Percentiles rank a stretch among this genome's conserved stretches.
phyloP scores from a whole-genome alignment of 2,797 vertebrate genomes.

The Gadopsis marmoratus region DNA sequence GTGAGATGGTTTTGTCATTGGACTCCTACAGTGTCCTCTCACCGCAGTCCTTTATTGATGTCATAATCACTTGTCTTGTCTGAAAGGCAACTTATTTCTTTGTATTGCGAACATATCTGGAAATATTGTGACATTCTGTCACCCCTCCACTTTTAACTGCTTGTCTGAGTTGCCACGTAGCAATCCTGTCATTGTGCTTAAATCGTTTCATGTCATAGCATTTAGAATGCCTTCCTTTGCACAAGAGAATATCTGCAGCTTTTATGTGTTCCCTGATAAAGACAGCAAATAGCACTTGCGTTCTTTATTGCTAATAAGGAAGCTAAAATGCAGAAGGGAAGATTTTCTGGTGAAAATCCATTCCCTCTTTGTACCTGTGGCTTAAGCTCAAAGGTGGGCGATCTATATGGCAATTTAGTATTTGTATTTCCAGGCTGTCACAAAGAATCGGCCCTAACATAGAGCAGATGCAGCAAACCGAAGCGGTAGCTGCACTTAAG shows the following conservation, averaged over 20 bases:
- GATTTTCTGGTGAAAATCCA: constrained; percentile 68
- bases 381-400: constrained; percentile 77
- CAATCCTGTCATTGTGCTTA: constrained; percentile 57
- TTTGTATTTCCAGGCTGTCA: constrained; percentile 85
- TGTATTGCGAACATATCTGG: constrained; percentile 51
- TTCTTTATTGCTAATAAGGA: constrained; percentile 62
- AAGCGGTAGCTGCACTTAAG: constrained; percentile 81
- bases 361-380: constrained; percentile 73
- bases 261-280: constrained; percentile 76
- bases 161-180: constrained; percentile 63
- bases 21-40: constrained; percentile 50
- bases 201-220: constrained; percentile 70
- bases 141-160: constrained; percentile 44
- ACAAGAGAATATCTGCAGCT: constrained; percentile 70
- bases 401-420: constrained; percentile 69
- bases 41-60: constrained; percentile 51
- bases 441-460: constrained; percentile 81
- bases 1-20: constrained; percentile 54
- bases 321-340: constrained; percentile 53
- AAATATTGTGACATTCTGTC: constrained; percentile 67
- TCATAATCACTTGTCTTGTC: constrained; percentile 53
- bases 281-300: constrained; percentile 71
- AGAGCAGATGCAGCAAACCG: constrained; percentile 79
- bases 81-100: constrained; percentile 57
- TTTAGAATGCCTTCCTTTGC: constrained; percentile 65